Conservation (phyloP, 2,113 vertebrate genomes). For the Phalacrocorax brasilianus region DNA sequence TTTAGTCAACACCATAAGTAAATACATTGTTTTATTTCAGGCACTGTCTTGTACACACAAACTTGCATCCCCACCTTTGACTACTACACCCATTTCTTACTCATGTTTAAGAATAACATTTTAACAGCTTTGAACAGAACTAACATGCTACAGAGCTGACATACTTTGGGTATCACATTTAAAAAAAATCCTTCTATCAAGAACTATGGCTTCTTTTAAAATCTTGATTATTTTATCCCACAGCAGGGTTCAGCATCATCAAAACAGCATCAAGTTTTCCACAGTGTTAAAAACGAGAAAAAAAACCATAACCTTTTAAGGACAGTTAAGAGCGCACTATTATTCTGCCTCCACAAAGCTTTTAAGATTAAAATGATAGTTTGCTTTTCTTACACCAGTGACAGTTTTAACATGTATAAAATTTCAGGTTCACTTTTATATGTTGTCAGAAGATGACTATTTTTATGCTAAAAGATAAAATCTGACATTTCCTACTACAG, state of each 20-base stretch:
- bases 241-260: not conserved
- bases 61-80: not conserved
- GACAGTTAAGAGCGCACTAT: conserved; percentile 21
- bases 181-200: not conserved
- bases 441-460: conserved; percentile 25
- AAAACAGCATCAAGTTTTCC: conserved; percentile 28
- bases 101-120: not conserved
- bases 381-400: conserved; percentile 19
- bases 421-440: conserved; percentile 4
- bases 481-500: not conserved
- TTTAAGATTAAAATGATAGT: conserved; percentile 32
- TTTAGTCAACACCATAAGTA: not conserved
- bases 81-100: not conserved
- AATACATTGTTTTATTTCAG: not conserved
- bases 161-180: not conserved
- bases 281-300: not conserved
- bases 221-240: not conserved
- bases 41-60: not conserved
- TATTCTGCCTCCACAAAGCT: conserved; percentile 59
- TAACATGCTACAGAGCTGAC: not conserved
- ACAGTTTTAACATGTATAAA: conserved; percentile 7
- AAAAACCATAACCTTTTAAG: conserved; percentile 55
- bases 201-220: not conserved
- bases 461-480: conserved; percentile 24
- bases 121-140: not conserved